Conservation (phyloP, 2,113 vertebrate genomes). For the Cephalopterus ornatus region DNA sequence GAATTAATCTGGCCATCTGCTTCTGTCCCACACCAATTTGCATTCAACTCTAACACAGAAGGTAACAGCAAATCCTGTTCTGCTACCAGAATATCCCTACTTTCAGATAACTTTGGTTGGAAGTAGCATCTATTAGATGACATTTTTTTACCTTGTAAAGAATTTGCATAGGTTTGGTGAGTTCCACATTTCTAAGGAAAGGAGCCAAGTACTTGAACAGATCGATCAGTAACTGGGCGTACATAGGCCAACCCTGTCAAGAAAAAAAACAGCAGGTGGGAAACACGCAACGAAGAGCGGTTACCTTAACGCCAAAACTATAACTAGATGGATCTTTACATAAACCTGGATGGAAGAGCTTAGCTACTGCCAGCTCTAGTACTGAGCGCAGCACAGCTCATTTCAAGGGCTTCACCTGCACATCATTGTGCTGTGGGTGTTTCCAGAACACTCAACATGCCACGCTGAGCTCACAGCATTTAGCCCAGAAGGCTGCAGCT, state of each 20-base stretch:
- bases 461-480: not conserved
- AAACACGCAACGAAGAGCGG: not conserved
- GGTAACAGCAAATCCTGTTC: not conserved
- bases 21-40: not conserved
- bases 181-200: conserved; percentile 98
- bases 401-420: not conserved
- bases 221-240: conserved; percentile 96
- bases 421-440: rapidly evolving
- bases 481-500: not conserved
- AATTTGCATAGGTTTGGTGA: conserved; percentile 99
- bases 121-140: not conserved
- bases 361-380: not conserved
- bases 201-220: conserved; percentile 98
- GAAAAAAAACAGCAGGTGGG: not conserved
- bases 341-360: not conserved
- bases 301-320: not conserved
- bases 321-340: not conserved
- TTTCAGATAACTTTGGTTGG: not conserved
- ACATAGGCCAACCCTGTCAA: conserved; percentile 97
- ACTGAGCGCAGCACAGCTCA: not conserved
- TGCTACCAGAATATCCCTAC: not conserved
- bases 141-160: conserved; percentile 91
- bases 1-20: not conserved
- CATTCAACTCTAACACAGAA: not conserved
- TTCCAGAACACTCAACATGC: not conserved